Evolutionary conservation across 2,888 invertebrate species (phyloP), one percentile per base, ranked within the genome.

Genomic region (Schizaphis graminum): DNA sequence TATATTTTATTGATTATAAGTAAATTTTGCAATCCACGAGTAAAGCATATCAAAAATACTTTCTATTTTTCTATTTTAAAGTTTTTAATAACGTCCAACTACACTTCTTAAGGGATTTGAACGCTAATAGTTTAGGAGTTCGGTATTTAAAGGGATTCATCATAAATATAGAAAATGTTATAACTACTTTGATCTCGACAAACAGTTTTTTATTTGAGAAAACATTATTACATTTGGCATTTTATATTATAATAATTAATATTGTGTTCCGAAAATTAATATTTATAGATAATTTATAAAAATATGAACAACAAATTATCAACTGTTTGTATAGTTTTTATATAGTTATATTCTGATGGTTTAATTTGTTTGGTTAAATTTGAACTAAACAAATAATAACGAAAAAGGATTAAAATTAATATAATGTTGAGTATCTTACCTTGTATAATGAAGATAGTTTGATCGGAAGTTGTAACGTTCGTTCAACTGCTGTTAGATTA

Each of bases 361-460:
- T n/a, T n/a, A 67, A 13, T n/a, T 47, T 47, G 44, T 47, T 47
- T 47, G 44, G 5, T 47, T 67, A 67, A n/a, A 67, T 67, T 35
- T 5, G 16, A 67, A 67, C 16, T 7, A 13, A 67, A 67, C n/a
- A 67, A n/a, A n/a, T n/a, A n/a, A 67, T 67, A 67, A 67, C 1
- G 1, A 67, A 67, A 16, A 35, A 5, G 0, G 1, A n/a, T 4
- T 0, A 67, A 67, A 3, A n/a, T n/a, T n/a, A n/a, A 13, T n/a
- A n/a, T n/a, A 13, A 67, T n/a, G 16, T 67, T 67, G 21, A 35
- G 77, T 77, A 8, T 21, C 35, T 77, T 77, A 77, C 77, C 77
- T 77, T 77, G 7, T 5, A 35, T 77, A 77, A 77, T 35, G 21
- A 77, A 67, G 16, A 77, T 35, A 35, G 77, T 77, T 35, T 77